A percentile compares a stretch with the other conserved stretches of the same genome.
Evolutionary conservation across 2,888 invertebrate genomes (phyloP).

Genomic region (Graphium colonna): DNA sequence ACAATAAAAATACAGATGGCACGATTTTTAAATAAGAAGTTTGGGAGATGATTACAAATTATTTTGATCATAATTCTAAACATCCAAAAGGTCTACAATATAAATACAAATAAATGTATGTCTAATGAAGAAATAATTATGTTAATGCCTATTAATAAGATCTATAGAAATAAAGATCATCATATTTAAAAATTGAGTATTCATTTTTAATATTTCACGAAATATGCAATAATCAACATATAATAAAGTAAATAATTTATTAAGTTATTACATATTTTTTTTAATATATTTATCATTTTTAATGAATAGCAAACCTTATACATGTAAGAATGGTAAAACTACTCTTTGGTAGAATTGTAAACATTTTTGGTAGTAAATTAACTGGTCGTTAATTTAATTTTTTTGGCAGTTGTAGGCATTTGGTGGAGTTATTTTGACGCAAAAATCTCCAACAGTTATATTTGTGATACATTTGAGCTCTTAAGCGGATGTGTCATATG

Average conservation of each 20-base stretch:
- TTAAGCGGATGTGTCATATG: no score
- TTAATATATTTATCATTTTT: not conserved
- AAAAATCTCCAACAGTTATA: no score
- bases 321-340: constrained; percentile 7
- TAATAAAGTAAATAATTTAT: constrained; percentile 6
- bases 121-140: constrained; percentile 55
- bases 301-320: not conserved
- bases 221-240: no score
- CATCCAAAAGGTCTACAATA: constrained; percentile 6
- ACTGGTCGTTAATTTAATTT: no score
- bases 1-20: constrained; percentile 32
- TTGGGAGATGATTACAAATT: constrained; percentile 20
- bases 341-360: constrained; percentile 20
- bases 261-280: not conserved
- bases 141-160: constrained; percentile 55
- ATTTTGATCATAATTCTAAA: constrained; percentile 14
- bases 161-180: constrained; percentile 46
- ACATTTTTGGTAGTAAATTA: no score
- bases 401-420: no score
- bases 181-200: constrained; percentile 31
- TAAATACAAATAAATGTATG: constrained; percentile 28
- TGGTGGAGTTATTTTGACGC: no score
- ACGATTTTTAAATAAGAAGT: constrained; percentile 23
- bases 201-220: constrained; percentile 9
- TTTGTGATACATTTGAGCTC: no score